Base-by-base conservation (phyloP, 2,113 vertebrate genomes). In the Callospermophilus lateralis region DNA sequence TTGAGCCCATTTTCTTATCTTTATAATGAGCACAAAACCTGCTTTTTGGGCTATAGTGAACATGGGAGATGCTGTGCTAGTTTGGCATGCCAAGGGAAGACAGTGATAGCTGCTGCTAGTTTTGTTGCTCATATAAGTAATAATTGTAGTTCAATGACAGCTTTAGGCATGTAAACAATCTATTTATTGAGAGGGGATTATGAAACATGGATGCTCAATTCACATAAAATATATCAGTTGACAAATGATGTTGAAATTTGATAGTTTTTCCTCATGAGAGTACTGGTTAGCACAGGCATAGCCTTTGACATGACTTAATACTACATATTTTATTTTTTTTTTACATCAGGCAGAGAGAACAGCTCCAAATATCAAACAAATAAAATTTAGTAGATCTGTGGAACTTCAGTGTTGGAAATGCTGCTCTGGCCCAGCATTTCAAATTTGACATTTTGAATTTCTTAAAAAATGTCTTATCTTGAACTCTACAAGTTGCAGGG, bases 21-120 rank as follows among this genome's bases (percentile, higher is more conserved):
- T 94, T 94, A 83, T 96, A 93, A 92, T 78, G 78, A 53, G 28
- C 95, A 51, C 79, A 48, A 97, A 97, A 70, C 28, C 48, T 84
- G 48, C 74, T 94, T 76, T 67, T 37, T 8, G 58, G 65, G 12
- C 39, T 93, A 17, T 79, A 74, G 30, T 74, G 58, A 90, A 88
- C 32, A 16, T 55, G 32, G 28, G 51, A 89, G n/a, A 78, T 86
- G 78, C 0, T 55, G 70, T 72, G 68, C 15, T 79, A 80, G 32
- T 61, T 6, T 96, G 30, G 22, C 26, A 22, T 67, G 65, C 90
- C 73, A 53, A 85, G 37, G 37, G 20, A 76, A 90, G 37, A 12
- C 20, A 63, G 37, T 42, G 32, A 28, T 53, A 68, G 45, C 74
- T 79, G 65, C 72, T 84, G 13, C 37, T 84, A 22, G 34, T 61